A percentile compares a stretch with the other conserved stretches of the same genome.
Conservation (phyloP, 2,888 invertebrate genomes). For the Caenorhabditis imperialis region DNA sequence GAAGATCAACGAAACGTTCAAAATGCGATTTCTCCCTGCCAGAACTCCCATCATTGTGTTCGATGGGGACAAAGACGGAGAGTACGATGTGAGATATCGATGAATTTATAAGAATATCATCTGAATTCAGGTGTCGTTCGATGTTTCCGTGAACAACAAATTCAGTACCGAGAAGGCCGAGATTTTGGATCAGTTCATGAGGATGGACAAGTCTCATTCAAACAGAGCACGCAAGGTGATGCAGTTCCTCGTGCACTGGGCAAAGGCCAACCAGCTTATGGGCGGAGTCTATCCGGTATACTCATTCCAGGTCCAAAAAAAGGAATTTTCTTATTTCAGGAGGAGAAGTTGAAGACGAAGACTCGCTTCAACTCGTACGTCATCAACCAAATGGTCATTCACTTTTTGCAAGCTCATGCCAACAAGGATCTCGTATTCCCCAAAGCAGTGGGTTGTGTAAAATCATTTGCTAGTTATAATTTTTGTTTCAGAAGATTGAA, state of each 20-base stretch:
- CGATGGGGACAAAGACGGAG: neutral
- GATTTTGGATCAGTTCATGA: slow-evolving; percentile 2
- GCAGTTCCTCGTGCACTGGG: neutral
- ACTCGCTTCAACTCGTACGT: neutral
- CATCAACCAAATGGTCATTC: slow-evolving; percentile 2
- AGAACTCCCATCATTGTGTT: slow-evolving; percentile 4
- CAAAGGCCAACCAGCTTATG: neutral
- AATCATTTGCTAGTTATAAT: too few species aligned
- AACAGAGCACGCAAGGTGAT: neutral
- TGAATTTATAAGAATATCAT: too few species aligned
- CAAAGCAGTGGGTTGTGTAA: too few species aligned
- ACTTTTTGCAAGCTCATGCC: neutral
- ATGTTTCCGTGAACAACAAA: slow-evolving; percentile 1
- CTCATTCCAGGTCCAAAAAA: too few species aligned
- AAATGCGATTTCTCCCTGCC: neutral
- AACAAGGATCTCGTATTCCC: neutral
- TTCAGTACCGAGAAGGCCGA: neutral
- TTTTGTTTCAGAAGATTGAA: neutral
- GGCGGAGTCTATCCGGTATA: neutral
- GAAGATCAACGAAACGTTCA: neutral
- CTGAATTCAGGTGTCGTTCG: neutral
- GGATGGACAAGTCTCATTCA: neutral
- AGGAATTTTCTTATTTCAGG: too few species aligned
- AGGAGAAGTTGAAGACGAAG: neutral
- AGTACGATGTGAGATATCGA: too few species aligned